phyloP scores from a whole-genome alignment of 2,797 vertebrate species.

The Simalia tracyae region DNA sequence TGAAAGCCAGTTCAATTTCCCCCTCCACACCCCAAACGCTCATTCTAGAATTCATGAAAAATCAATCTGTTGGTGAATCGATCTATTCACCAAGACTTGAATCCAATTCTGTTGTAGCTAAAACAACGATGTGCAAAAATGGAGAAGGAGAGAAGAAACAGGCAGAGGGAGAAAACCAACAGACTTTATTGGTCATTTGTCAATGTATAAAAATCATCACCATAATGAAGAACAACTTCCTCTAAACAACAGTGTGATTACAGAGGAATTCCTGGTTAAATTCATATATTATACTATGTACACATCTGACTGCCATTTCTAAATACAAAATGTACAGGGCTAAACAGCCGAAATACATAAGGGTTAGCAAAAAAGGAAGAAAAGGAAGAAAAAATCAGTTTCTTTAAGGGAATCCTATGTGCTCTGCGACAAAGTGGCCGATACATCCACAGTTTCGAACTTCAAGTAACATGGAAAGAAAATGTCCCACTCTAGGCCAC shows the following conservation, averaged over 20 bases:
- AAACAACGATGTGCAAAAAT: not conserved
- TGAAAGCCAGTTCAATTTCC: not conserved
- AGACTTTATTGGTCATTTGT: constrained; percentile 33
- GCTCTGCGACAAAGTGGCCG: constrained; percentile 15
- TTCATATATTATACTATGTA: constrained; percentile 39
- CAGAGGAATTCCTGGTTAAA: constrained; percentile 6
- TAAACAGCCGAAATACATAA: not conserved
- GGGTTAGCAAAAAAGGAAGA: not conserved
- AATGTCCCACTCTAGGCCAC: not conserved
- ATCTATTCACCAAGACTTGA: too few relatives aligned
- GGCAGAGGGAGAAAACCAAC: not conserved
- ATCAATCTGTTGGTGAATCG: not conserved
- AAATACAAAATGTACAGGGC: constrained; percentile 41
- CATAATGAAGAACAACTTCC: not conserved
- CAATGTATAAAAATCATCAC: not conserved
- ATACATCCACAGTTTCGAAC: constrained; percentile 33
- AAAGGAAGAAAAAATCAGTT: not conserved
- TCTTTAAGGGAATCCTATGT: constrained; percentile 10
- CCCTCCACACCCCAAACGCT: not conserved
- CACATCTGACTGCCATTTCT: constrained; percentile 35
- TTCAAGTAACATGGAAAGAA: constrained; percentile 34
- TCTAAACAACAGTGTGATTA: not conserved
- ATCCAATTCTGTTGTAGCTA: not conserved
- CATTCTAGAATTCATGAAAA: not conserved
- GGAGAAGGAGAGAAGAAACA: too few relatives aligned